Evolutionary conservation across 2,113 vertebrate species (phyloP).

Genomic region (Ochotona curzoniae): DNA sequence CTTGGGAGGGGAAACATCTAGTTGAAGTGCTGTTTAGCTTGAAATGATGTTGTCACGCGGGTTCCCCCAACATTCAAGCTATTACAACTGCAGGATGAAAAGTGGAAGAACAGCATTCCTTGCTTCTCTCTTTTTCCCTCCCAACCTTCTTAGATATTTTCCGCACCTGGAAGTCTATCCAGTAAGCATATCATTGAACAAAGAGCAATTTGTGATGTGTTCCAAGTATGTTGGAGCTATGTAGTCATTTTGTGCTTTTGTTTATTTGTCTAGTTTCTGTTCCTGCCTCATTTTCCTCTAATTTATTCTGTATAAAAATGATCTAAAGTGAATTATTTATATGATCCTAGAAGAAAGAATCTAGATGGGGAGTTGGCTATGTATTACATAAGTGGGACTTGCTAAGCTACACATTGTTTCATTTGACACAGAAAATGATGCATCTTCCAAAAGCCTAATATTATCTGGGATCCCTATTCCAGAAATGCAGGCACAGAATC

Average conservation of each 20-base stretch:
- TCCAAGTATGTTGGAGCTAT: slow-evolving; percentile 3
- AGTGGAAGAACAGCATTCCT: neutral
- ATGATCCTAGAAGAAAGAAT: slow-evolving; percentile 72
- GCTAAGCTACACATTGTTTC: slow-evolving; percentile 81
- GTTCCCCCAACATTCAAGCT: neutral
- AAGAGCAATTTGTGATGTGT: neutral
- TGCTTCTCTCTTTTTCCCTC: neutral
- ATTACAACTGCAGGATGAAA: neutral
- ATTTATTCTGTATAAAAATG: slow-evolving; percentile 84
- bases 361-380: slow-evolving; percentile 76
- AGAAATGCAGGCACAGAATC: slow-evolving; percentile 32
- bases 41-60: slow-evolving; percentile 22
- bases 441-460: slow-evolving; percentile 80
- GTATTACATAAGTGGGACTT: slow-evolving; percentile 83
- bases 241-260: slow-evolving; percentile 42
- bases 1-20: neutral
- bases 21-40: slow-evolving; percentile 26
- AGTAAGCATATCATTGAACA: slow-evolving; percentile 31
- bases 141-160: neutral
- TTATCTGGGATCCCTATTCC: neutral
- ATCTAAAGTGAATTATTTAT: slow-evolving; percentile 82
- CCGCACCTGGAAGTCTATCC: neutral
- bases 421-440: slow-evolving; percentile 80
- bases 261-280: neutral
- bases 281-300: slow-evolving; percentile 27